Percentiles rank a stretch among this genome's conserved stretches.
phyloP scores from a whole-genome alignment of 2,113 vertebrate genomes.

The Daubentonia madagascariensis region DNA sequence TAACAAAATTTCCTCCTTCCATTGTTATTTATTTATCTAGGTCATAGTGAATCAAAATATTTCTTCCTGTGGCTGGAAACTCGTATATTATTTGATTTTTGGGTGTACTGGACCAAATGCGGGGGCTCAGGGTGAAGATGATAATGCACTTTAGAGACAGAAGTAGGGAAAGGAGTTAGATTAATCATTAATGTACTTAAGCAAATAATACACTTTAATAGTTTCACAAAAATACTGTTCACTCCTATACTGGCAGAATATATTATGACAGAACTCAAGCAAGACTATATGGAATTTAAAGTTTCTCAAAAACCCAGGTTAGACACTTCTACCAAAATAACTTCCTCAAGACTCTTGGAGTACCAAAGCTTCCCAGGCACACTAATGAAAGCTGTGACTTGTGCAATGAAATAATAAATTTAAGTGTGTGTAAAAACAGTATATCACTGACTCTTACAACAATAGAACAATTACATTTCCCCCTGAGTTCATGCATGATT shows the following conservation, averaged over 20 bases:
- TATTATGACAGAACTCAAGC: not conserved
- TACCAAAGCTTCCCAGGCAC: accelerated
- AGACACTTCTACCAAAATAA: not conserved
- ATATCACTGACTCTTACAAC: not conserved
- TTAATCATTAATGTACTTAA: not conserved
- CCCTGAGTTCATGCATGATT: not conserved
- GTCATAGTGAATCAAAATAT: not conserved
- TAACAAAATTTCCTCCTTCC: not conserved
- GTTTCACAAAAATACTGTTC: not conserved
- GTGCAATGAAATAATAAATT: accelerated
- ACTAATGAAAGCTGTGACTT: not conserved
- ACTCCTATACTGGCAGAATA: not conserved
- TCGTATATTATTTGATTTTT: not conserved
- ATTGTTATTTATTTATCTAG: not conserved
- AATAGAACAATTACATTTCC: not conserved
- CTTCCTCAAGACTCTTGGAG: not conserved
- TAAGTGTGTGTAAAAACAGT: not conserved
- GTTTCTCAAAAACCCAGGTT: not conserved
- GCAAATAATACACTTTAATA: not conserved
- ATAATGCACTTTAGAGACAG: not conserved
- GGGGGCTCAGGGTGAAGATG: not conserved
- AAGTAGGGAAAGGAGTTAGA: not conserved
- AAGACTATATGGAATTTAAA: not conserved
- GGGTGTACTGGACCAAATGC: not conserved
- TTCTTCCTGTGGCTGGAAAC: not conserved